Conservation (phyloP, 2,797 vertebrate genomes). For the Xiphophorus birchmanni region DNA sequence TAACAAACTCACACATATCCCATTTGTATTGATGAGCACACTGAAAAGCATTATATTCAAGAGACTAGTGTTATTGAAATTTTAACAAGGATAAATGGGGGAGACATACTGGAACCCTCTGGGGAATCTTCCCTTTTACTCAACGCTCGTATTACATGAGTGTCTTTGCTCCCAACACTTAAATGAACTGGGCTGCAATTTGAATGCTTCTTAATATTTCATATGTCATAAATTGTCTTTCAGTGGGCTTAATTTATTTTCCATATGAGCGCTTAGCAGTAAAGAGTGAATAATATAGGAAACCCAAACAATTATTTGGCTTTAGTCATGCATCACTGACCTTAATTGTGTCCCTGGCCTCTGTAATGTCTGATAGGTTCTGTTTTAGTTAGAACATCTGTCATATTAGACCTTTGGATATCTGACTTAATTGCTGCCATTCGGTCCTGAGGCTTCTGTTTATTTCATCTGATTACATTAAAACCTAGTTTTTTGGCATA, state of each 20-base stretch:
- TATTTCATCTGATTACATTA: conserved; percentile 11
- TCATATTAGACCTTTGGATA: conserved; percentile 43
- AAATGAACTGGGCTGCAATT: conserved; percentile 63
- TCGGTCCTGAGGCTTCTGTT: conserved; percentile 25
- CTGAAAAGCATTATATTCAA: conserved; percentile 59
- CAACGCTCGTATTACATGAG: conserved; percentile 46
- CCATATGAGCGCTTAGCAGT: conserved; percentile 58
- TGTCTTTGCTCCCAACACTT: conserved; percentile 55
- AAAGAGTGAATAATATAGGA: conserved; percentile 69
- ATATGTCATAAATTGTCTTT: conserved; percentile 61
- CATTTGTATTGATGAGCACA: conserved; percentile 62
- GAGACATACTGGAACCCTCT: conserved; percentile 43
- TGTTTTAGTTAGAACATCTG: conserved; percentile 73
- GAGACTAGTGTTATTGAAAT: conserved; percentile 65
- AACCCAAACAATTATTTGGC: conserved; percentile 75
- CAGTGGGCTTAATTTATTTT: conserved; percentile 60
- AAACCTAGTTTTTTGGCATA: conserved; percentile 18
- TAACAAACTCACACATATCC: conserved; percentile 52
- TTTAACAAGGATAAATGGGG: conserved; percentile 75
- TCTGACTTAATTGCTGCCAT: conserved; percentile 50
- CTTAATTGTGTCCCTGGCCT: conserved; percentile 65
- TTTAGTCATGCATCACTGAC: conserved; percentile 62
- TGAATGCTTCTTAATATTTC: conserved; percentile 59
- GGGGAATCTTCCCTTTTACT: conserved; percentile 45
- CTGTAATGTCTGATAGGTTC: conserved; percentile 56